phyloP scores from a whole-genome alignment of 2,888 invertebrate genomes.

The Brachylomia viminalis region DNA sequence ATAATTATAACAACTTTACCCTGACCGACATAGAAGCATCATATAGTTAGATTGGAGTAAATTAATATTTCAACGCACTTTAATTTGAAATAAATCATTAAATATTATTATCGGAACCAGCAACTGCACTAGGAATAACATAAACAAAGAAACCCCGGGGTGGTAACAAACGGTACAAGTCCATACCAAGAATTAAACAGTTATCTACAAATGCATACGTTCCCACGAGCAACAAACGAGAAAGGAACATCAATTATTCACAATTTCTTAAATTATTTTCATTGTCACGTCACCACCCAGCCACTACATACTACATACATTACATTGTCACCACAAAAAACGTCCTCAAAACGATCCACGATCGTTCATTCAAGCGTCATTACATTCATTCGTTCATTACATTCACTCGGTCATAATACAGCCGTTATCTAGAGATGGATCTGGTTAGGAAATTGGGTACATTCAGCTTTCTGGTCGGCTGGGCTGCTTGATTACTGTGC shows the following conservation, averaged over 20 bases:
- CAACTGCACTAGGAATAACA: too few species aligned
- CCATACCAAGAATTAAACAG: not conserved
- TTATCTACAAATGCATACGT: too few species aligned
- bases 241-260: not conserved
- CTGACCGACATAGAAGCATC: too few species aligned
- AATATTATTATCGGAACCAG: too few species aligned
- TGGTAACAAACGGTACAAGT: not conserved
- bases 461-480: conserved; percentile 80
- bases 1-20: too few species aligned
- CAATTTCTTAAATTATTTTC: not conserved
- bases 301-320: not conserved
- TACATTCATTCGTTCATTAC: conserved; percentile 81
- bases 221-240: not conserved
- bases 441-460: conserved; percentile 86
- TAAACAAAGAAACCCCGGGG: not conserved
- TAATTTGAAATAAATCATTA: too few species aligned
- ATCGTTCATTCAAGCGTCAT: conserved; percentile 83
- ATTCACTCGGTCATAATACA: conserved; percentile 74
- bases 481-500: conserved; percentile 75
- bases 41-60: too few species aligned
- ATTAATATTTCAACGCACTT: too few species aligned
- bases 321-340: conserved; percentile 44
- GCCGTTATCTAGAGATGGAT: conserved; percentile 79
- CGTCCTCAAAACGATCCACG: conserved; percentile 45
- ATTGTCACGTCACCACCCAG: not conserved